These are phyloP conservation scores for Aselliscus stoliczkanus DNA, from an alignment of 2,797 vertebrate genomes.

Conservation along the genomic window DNA sequence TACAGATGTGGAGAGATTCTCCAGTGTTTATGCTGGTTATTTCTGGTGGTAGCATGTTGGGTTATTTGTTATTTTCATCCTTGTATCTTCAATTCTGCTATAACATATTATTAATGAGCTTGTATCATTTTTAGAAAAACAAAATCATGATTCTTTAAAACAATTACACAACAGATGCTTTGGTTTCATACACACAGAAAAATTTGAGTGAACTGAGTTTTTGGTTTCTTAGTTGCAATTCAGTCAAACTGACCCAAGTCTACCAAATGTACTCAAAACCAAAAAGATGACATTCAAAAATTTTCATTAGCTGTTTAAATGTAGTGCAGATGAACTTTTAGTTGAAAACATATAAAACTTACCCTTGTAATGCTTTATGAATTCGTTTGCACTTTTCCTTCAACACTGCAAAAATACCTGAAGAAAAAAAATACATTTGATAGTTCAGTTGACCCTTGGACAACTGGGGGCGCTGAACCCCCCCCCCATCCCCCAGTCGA, in stretches of 20 bases:
- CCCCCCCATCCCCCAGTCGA: neutral
- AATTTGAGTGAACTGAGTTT: neutral
- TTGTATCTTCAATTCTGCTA: neutral
- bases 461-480: neutral
- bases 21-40: neutral
- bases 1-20: neutral
- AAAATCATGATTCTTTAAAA: neutral
- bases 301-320: neutral
- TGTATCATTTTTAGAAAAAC: neutral
- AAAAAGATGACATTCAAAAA: neutral
- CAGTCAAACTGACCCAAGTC: neutral
- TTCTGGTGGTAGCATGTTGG: neutral
- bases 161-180: neutral
- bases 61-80: neutral
- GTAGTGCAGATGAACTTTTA: neutral
- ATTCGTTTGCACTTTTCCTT: conserved; percentile 88
- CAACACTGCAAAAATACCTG: conserved; percentile 91
- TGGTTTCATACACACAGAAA: neutral
- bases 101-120: neutral
- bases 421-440: conserved; percentile 34
- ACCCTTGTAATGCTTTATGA: conserved; percentile 90
- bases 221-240: neutral
- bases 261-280: neutral
- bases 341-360: conserved; percentile 72
- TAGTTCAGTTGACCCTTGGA: neutral